Evolutionary conservation across 2,113 vertebrate species (phyloP), one percentile per base, ranked within the genome.

Genomic region (Chaetodon trifascialis): DNA sequence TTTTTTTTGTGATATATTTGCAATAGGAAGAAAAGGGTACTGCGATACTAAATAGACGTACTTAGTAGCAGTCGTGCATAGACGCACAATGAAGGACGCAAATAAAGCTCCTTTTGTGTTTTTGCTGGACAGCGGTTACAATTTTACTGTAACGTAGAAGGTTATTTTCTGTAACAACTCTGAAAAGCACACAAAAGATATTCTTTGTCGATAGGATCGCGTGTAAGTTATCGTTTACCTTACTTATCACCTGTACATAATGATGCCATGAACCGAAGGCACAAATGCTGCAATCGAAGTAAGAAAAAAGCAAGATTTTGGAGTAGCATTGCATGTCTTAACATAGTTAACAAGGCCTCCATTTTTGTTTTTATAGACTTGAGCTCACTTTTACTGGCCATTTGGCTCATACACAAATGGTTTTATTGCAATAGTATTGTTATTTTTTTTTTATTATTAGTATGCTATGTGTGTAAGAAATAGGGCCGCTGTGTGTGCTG

Each of bases 311-410:
- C 16, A 15, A 17, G 49, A 76, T 8, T 68, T 84, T 52, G 47
- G 55, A 56, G 79, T 73, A 40, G 36, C 15, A 46, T 54, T 85
- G 91, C 86, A 90, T 89, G 73, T 67, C 44, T 81, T 77, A 55
- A 66, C 56, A 65, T 69, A 44, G 73, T 68, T 76, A 64, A 34
- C 9, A 76, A 60, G 62, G 47, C 46, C 58, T 85, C n/a, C 44
- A 3, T 52, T 71, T 69, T 73, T 68, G 17, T 71, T 60, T 86
- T 78, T 51, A 59, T 79, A 73, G 54, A 62, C 11, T 83, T 71
- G 34, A 66, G 25, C 30, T 63, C n/a, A 56, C 11, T 17, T 79
- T 14, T 64, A 23, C 3, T 54, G 52, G 76, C 58, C 21, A n/a
- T 59, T 64, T 66, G 17, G 58, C 34, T 25, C 21, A 54, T 75